Percentiles rank a stretch among this genome's conserved stretches.
phyloP scores from a whole-genome alignment of 2,113 vertebrate genomes.

The Echinops telfairi region DNA sequence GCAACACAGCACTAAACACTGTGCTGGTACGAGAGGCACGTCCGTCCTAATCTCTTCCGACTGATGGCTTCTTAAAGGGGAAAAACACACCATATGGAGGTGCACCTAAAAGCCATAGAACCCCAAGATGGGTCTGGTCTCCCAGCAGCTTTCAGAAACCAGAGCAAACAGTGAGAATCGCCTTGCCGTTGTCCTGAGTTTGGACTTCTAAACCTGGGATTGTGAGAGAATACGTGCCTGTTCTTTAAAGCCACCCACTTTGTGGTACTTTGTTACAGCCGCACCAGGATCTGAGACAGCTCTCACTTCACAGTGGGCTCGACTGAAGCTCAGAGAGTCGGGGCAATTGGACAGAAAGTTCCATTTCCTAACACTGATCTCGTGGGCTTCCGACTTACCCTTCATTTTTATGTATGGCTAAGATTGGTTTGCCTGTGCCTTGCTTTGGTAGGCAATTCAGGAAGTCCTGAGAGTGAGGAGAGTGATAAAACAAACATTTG shows the following conservation, averaged over 20 bases:
- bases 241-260: neutral
- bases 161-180: neutral
- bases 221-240: neutral
- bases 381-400: neutral
- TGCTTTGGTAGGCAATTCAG: neutral
- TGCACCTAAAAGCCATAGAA: neutral
- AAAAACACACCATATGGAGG: neutral
- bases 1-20: neutral
- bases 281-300: neutral
- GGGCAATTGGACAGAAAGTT: neutral
- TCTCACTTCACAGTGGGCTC: neutral
- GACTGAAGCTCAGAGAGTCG: neutral
- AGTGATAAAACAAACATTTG: accelerated
- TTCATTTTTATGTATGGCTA: accelerated
- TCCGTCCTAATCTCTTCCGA: neutral
- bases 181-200: neutral
- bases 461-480: accelerated
- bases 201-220: neutral
- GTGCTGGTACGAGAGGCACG: neutral
- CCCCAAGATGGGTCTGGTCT: neutral
- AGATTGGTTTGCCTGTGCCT: no score
- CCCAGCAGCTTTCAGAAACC: neutral
- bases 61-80: neutral
- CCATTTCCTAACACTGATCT: accelerated
- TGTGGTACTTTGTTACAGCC: neutral